Evolutionary conservation across 2,888 invertebrate species (phyloP).

Genomic region (Ectemnius lituratus): DNA sequence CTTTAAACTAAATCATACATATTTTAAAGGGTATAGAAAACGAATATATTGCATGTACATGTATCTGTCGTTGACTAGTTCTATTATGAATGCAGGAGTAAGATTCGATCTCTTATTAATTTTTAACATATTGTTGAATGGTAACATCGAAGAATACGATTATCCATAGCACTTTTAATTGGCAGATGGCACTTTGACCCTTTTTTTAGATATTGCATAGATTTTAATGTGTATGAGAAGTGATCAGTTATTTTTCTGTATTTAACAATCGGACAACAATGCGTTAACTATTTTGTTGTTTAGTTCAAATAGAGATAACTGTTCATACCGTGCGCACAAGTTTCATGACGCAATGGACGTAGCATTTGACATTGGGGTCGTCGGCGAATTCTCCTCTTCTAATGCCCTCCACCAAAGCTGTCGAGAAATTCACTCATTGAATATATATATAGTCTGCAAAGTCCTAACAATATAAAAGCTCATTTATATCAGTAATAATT

Average conservation of each 20-base stretch:
- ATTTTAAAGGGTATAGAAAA: neutral
- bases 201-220: slow-evolving; percentile 20
- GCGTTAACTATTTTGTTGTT: neutral
- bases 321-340: slow-evolving; percentile 79
- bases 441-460: neutral
- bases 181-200: slow-evolving; percentile 71
- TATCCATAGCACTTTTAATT: no score
- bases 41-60: neutral
- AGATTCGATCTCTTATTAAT: neutral
- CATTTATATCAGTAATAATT: slow-evolving; percentile 23
- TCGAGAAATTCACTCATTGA: neutral
- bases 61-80: no score
- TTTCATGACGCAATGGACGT: slow-evolving; percentile 79
- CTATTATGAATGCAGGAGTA: no score
- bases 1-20: slow-evolving; percentile 38
- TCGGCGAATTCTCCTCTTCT: slow-evolving; percentile 61
- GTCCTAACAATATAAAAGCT: slow-evolving; percentile 32
- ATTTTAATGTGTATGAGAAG: neutral
- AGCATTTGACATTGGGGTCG: slow-evolving; percentile 77
- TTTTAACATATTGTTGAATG: neutral
- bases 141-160: no score
- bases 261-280: no score
- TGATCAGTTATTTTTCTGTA: neutral
- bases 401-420: slow-evolving; percentile 48
- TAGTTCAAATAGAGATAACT: slow-evolving; percentile 14